Evolutionary conservation across 64 coral and sea anemone genomes (phyloP), one percentile per base, ranked within the genome.

Genomic region (Montipora foliosa): DNA sequence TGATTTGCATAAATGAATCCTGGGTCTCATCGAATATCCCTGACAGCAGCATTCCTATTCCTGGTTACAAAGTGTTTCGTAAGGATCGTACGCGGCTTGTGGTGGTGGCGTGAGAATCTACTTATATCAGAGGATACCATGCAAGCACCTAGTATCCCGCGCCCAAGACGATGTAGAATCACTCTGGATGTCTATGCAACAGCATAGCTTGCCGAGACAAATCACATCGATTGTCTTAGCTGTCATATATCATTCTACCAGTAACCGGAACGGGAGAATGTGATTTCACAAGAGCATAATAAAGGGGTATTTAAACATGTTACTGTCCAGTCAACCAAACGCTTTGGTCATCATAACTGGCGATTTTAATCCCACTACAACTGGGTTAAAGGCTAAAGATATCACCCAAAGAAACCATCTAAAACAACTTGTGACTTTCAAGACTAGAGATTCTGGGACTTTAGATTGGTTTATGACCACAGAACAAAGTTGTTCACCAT

Each of bases 41-140:
- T 49, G 44, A 88, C 70, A 45, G 20, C 16, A 49, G 67, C 25
- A 46, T 76, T 76, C 11, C 88, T 90, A 78, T 90, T n/a, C 88
- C 88, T 47, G 88, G 88, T 14, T 90, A 44, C 52, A 90, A 91
- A 37, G 16, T 91, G 13, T 70, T 91, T 19, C 89, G 47, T 37
- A 91, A 69, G 50, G 77, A 81, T 70, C 89, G 62, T 73, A 53
- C 51, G 37, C 44, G 17, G 82, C 59, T 72, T 44, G 29, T 71
- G 78, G 60, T 49, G 89, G 89, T 21, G 78, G 89, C 9, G 89
- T 79, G 5, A 10, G 55, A 2, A 16, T 91, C 44, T 91, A 80
- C 68, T 47, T 91, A 70, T 7, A 91, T 61, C 76, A 80, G n/a
- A 91, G 64, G 64, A 91, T 80, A 29, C 89, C 89, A 80, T 91